A percentile compares a stretch with the other conserved stretches of the same genome.
Evolutionary conservation across 1,140 invertebrate genomes (phyloP).

Genomic region (Drosophila varians): DNA sequence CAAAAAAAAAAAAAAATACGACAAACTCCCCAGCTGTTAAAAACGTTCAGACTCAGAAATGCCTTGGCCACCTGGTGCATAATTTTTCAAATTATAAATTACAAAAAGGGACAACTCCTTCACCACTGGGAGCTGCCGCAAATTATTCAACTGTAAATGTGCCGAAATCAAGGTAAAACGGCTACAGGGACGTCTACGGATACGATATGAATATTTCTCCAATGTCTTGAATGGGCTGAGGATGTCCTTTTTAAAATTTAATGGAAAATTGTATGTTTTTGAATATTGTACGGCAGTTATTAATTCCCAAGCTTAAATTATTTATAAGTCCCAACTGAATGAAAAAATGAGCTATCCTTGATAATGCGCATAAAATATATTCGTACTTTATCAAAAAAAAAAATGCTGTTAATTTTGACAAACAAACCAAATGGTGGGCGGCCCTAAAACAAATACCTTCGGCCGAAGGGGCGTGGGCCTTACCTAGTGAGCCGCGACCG

Average conservation of each 20-base stretch:
- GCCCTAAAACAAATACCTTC: background rate
- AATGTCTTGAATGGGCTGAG: background rate
- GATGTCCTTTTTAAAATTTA: too few relatives aligned
- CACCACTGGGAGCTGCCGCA: conserved; percentile 14
- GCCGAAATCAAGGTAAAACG: conserved; percentile 44
- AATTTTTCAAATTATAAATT: conserved; percentile 55
- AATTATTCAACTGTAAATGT: conserved; percentile 57
- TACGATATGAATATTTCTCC: conserved; percentile 13
- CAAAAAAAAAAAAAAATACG: conserved; percentile 15
- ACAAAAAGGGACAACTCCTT: conserved; percentile 42
- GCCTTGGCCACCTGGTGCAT: conserved; percentile 18
- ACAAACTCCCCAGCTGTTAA: conserved; percentile 23
- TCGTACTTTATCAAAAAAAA: background rate
- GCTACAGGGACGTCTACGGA: background rate
- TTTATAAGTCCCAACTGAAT: too few relatives aligned
- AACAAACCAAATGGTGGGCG: background rate
- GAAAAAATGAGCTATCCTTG: background rate
- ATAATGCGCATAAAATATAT: background rate
- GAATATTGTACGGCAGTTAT: too few relatives aligned
- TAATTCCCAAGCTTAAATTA: too few relatives aligned
- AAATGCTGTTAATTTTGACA: conserved; percentile 3
- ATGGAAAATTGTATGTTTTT: too few relatives aligned
- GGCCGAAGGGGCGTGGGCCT: background rate
- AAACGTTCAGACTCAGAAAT: background rate
- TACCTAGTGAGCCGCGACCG: conserved; percentile 9